phyloP scores from a whole-genome alignment of 2,797 vertebrate species.

The Epinephelus malabaricus region DNA sequence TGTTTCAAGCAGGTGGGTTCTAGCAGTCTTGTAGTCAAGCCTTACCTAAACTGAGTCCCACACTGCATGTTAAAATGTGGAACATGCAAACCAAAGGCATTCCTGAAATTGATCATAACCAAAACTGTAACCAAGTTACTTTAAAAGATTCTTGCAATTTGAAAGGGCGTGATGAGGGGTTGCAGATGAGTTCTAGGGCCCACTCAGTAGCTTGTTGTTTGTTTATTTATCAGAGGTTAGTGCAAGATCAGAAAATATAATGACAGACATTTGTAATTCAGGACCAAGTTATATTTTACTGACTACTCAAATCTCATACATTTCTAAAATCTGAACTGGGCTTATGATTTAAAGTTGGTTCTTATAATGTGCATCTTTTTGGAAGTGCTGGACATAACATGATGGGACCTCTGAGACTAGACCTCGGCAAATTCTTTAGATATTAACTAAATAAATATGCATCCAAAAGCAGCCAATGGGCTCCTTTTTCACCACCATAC shows the following conservation, averaged over 20 bases:
- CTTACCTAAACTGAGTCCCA: no score
- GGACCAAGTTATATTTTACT: neutral
- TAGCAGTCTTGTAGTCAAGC: no score
- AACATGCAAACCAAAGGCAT: no score
- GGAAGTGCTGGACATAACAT: neutral
- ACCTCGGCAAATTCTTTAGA: neutral
- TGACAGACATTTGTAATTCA: neutral
- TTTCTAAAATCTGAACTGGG: neutral
- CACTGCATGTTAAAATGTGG: no score
- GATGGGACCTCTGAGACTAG: neutral
- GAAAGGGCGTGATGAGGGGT: no score
- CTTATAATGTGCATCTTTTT: neutral
- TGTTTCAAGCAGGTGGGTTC: neutral
- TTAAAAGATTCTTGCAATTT: no score
- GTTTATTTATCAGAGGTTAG: neutral
- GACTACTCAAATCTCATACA: neutral
- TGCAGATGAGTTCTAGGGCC: no score
- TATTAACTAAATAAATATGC: neutral
- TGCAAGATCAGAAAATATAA: neutral
- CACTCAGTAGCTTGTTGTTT: neutral
- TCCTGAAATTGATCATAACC: neutral
- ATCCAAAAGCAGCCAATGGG: neutral
- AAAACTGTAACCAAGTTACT: neutral
- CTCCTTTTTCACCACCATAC: neutral
- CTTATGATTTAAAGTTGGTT: neutral